Evolutionary conservation across 2,797 vertebrate species (phyloP).

Genomic region (Esox lucius): DNA sequence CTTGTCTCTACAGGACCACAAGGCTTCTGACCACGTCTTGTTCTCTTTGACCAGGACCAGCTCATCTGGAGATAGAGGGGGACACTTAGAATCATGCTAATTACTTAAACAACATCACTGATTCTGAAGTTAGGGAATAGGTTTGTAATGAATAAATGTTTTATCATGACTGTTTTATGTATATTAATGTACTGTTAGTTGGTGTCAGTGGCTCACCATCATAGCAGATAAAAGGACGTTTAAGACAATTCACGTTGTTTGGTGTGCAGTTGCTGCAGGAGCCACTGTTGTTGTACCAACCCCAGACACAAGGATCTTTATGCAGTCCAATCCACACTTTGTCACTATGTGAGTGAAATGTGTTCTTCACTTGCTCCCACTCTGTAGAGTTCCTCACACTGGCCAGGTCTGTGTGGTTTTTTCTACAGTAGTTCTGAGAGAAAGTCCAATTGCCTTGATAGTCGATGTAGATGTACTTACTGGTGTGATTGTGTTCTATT

Average conservation of each 20-base stretch:
- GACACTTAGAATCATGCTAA: neutral
- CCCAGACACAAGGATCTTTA: neutral
- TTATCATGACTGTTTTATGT: too few species aligned
- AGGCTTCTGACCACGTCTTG: conserved; percentile 1
- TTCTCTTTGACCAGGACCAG: neutral
- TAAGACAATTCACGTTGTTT: too few species aligned
- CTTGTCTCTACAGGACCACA: neutral
- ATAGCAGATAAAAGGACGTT: neutral
- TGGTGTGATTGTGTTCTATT: neutral
- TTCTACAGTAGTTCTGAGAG: neutral
- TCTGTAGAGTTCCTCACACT: conserved; percentile 5
- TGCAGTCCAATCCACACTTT: neutral
- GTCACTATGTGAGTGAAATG: accelerated
- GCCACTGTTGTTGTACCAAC: neutral
- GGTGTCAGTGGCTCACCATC: neutral
- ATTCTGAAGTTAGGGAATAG: neutral
- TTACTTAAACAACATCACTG: neutral
- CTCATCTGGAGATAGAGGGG: neutral
- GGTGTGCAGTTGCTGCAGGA: too few species aligned
- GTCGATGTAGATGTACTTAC: neutral
- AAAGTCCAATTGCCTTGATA: neutral
- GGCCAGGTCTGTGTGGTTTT: neutral
- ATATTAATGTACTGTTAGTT: neutral
- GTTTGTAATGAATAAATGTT: neutral
- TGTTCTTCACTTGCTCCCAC: neutral